Percentiles rank a stretch among this genome's conserved stretches.
Evolutionary conservation across 2,888 invertebrate species (phyloP).

Genomic region (Drosophila limbata): DNA sequence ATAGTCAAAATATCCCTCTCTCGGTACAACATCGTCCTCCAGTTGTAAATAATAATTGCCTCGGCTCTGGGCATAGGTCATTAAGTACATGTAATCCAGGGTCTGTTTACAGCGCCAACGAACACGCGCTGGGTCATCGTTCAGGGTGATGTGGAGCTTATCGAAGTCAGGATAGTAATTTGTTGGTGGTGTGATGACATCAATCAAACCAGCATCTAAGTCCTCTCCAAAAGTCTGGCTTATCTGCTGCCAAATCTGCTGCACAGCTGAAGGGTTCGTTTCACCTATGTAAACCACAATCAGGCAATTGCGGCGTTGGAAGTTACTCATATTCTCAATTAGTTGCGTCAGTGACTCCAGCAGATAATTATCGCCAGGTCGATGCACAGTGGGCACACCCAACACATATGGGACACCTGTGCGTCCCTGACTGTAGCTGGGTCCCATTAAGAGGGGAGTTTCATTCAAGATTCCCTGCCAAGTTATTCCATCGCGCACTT

Average conservation of each 20-base stretch:
- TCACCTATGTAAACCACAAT: slow-evolving; percentile 62
- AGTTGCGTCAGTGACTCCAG: slow-evolving; percentile 25
- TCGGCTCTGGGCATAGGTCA: slow-evolving; percentile 53
- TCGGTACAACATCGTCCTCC: slow-evolving; percentile 50
- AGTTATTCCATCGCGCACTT: accelerated
- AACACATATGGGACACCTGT: slow-evolving; percentile 45
- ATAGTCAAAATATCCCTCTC: slow-evolving; percentile 42
- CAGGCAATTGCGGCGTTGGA: slow-evolving; percentile 25
- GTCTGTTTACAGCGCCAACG: slow-evolving; percentile 61
- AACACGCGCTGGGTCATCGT: slow-evolving; percentile 30
- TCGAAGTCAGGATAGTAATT: slow-evolving; percentile 54
- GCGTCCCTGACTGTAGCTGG: slow-evolving; percentile 27
- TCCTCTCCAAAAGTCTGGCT: slow-evolving; percentile 3
- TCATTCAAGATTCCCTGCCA: slow-evolving; percentile 21
- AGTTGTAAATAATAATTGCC: slow-evolving; percentile 61
- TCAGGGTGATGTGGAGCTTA: slow-evolving; percentile 21
- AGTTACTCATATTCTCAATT: slow-evolving; percentile 25
- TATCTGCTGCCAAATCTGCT: slow-evolving; percentile 23
- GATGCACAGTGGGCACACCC: slow-evolving; percentile 57
- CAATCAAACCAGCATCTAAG: slow-evolving; percentile 53
- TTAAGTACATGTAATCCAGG: slow-evolving; percentile 60
- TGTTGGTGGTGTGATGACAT: slow-evolving; percentile 53
- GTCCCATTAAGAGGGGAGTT: background rate
- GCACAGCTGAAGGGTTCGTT: slow-evolving; percentile 1
- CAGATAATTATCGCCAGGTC: slow-evolving; percentile 23